phyloP scores from a whole-genome alignment of 2,888 invertebrate genomes.

The Stratiomys singularior region DNA sequence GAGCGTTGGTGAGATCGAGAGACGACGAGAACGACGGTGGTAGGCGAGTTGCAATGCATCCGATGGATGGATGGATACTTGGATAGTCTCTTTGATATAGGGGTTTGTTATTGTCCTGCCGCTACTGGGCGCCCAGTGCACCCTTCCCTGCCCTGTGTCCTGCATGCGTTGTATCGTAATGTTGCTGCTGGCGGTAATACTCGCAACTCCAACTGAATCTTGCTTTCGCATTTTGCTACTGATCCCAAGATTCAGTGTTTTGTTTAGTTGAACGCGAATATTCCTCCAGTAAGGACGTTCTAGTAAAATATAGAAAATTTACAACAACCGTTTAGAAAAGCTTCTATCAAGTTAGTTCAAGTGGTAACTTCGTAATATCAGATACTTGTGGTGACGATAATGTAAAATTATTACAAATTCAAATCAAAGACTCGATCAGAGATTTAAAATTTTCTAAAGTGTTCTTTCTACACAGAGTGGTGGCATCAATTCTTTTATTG shows the following conservation, averaged over 20 bases:
- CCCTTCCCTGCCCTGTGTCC: conserved; percentile 36
- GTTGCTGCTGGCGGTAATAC: conserved; percentile 32
- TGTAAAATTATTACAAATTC: no score
- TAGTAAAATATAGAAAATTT: conserved; percentile 33
- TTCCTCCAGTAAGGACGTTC: conserved; percentile 64
- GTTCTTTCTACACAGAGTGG: not conserved
- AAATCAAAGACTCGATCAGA: not conserved
- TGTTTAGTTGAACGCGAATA: conserved; percentile 63
- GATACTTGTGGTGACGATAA: no score
- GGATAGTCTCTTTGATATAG: conserved; percentile 19
- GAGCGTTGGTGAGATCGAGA: not conserved
- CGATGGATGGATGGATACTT: conserved; percentile 37
- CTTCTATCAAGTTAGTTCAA: not conserved
- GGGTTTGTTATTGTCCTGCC: conserved; percentile 46
- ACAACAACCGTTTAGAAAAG: not conserved
- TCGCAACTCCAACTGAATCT: conserved; percentile 20
- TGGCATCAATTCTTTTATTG: not conserved
- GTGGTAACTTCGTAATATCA: no score
- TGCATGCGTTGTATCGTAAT: conserved; percentile 40
- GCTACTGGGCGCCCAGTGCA: conserved; percentile 41
- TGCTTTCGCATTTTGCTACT: conserved; percentile 30
- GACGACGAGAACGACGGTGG: not conserved
- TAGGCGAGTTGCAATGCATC: conserved; percentile 33
- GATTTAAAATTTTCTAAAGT: not conserved
- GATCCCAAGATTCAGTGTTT: conserved; percentile 47